Conservation (phyloP, 2,113 vertebrate genomes). For the Ptyas mucosa region DNA sequence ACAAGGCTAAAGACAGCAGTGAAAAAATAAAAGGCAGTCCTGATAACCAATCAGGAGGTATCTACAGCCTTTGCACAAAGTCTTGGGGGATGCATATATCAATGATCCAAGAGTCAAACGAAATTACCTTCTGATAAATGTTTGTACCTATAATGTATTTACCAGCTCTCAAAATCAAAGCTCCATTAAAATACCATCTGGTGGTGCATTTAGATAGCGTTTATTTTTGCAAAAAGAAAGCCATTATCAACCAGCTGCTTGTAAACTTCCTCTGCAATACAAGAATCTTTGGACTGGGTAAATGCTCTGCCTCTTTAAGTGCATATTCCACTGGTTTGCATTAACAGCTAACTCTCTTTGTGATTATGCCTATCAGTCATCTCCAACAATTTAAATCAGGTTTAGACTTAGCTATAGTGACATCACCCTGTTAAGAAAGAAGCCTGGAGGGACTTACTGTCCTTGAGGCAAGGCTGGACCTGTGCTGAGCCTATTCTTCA, state of each 20-base stretch:
- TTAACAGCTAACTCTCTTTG: slow-evolving; percentile 46
- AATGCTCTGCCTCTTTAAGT: slow-evolving; percentile 33
- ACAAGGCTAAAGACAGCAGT: not conserved
- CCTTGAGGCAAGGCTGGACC: slow-evolving; percentile 25
- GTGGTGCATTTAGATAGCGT: slow-evolving; percentile 48
- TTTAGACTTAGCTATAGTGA: slow-evolving; percentile 42
- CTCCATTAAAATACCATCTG: slow-evolving; percentile 25
- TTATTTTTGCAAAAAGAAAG: slow-evolving; percentile 58
- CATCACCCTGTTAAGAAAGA: slow-evolving; percentile 21
- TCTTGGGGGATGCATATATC: not conserved
- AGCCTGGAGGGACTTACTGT: slow-evolving; percentile 2
- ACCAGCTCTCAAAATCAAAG: slow-evolving; percentile 43
- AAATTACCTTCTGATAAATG: slow-evolving; percentile 16
- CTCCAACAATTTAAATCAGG: slow-evolving; percentile 45
- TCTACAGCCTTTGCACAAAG: not conserved
- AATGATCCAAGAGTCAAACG: slow-evolving; percentile 3
- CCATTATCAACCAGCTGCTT: slow-evolving; percentile 58
- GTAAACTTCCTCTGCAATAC: slow-evolving; percentile 47
- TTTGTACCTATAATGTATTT: slow-evolving; percentile 23
- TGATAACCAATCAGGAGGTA: not conserved
- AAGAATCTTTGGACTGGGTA: slow-evolving; percentile 43
- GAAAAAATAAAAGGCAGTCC: not conserved
- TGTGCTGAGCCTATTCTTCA: slow-evolving; percentile 15
- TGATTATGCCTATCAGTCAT: slow-evolving; percentile 45
- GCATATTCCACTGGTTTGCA: slow-evolving; percentile 49